These are phyloP conservation scores for Eupristina koningsbergeri DNA, from an alignment of 1,140 invertebrate genomes.

Conservation along the genomic window DNA sequence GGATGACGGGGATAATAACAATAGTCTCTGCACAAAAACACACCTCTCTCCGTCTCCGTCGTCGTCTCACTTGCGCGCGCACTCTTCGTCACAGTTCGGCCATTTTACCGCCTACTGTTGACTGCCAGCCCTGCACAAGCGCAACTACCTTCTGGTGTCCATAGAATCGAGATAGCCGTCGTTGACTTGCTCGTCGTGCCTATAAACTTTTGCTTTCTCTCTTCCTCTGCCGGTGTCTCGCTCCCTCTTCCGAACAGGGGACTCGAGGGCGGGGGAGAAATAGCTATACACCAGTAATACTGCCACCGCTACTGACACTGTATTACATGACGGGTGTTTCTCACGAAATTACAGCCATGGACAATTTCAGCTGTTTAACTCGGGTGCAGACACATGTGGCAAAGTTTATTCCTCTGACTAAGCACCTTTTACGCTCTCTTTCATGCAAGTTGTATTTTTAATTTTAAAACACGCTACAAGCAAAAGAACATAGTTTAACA, in stretches of 20 bases:
- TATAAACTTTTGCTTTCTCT: background rate
- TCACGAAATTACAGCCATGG: background rate
- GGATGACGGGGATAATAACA: background rate
- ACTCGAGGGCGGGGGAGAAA: conserved; percentile 1
- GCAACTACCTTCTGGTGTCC: conserved; percentile 16
- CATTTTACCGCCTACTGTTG: conserved; percentile 32
- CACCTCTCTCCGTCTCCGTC: conserved; percentile 11
- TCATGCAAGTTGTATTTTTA: too few species aligned
- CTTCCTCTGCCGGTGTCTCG: background rate
- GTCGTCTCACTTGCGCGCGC: conserved; percentile 3
- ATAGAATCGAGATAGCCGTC: background rate
- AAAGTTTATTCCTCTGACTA: too few species aligned
- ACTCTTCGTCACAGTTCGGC: conserved; percentile 22
- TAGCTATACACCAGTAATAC: background rate
- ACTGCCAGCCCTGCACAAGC: conserved; percentile 24
- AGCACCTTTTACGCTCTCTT: too few species aligned
- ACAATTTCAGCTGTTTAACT: background rate
- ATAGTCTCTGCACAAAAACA: conserved; percentile 4
- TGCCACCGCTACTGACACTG: background rate
- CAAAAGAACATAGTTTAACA: background rate
- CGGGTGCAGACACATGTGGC: too few species aligned
- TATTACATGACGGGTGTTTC: background rate
- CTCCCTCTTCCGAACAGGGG: background rate
- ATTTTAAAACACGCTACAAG: background rate
- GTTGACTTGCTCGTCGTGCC: background rate